Evolutionary conservation across 2,888 invertebrate genomes (phyloP), one percentile per base, ranked within the genome.

Genomic region (Cephus pulcher): DNA sequence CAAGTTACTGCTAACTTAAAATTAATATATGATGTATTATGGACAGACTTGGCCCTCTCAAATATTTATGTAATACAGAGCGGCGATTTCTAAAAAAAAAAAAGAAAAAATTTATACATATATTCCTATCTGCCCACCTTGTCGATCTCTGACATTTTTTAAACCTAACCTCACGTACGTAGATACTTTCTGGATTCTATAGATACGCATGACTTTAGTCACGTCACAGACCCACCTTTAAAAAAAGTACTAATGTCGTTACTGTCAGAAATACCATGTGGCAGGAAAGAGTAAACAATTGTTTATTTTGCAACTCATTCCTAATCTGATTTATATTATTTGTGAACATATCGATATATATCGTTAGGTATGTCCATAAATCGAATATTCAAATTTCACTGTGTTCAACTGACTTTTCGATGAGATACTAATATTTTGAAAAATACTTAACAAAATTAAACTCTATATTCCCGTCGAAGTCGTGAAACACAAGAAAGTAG

Each of bases 401-500:
- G 9, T 56, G 2, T 23, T 56, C 6, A 9, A 56, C 9, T 56
- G 23, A 4, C 9, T 9, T 56, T 56, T 56, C 6, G 9, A 56
- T 56, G 23, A 56, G 56, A 56, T 9, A 56, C 23, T 23, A 9
- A 56, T 23, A 9, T 56, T 56, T 56, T 9, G 9, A 23, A 56
- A 56, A 2, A 56, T 56, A 56, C 2, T 23, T 35, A 35, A 35
- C 35, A 35, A 35, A 35, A 35, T 56, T 56, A 23, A 56, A 56
- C 23, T 56, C 23, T 15, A 56, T 56, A 56, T 56, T 56, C 56
- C 23, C 56, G 56, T 23, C 56, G 23, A 56, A 23, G 56, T 56
- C 56, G 23, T 56, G 80, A 79, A 81, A 83, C 80, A 80, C 71
- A 71, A 80, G 82, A 82, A 79, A 76, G 74, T 75, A 81, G 80